Evolutionary conservation across 1,140 invertebrate genomes (phyloP).

Genomic region (Drosophila chauvacae): DNA sequence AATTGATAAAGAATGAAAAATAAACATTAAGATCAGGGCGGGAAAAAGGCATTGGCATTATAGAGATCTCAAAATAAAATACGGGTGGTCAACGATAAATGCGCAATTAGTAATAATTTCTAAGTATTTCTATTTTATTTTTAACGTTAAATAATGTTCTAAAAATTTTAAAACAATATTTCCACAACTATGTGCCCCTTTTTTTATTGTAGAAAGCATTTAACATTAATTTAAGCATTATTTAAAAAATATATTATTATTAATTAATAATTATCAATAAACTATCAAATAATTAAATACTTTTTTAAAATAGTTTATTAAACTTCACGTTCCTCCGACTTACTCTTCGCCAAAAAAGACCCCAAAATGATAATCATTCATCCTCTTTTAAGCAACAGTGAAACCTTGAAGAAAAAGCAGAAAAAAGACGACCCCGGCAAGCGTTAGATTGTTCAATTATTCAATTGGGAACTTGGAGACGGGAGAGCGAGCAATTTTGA

Average conservation of each 20-base stretch:
- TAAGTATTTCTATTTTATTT: neutral
- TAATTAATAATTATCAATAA: too few species aligned
- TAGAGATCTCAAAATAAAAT: too few species aligned
- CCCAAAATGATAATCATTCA: conserved; percentile 3
- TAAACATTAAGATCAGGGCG: neutral
- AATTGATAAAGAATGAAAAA: conserved; percentile 1
- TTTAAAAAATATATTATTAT: too few species aligned
- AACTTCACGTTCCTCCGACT: neutral
- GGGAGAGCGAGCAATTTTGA: conserved; percentile 41
- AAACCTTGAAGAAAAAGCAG: neutral
- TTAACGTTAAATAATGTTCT: neutral
- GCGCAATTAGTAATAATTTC: neutral
- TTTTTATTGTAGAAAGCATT: too few species aligned
- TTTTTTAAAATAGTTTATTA: too few species aligned
- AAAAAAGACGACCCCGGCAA: conserved; percentile 9
- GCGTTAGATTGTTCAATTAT: conserved; percentile 75
- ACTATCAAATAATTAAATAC: too few species aligned
- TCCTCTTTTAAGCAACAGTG: conserved; percentile 12
- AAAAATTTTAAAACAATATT: too few species aligned
- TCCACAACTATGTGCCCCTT: too few species aligned
- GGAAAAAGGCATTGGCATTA: neutral
- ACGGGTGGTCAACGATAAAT: too few species aligned
- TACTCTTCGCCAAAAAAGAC: neutral
- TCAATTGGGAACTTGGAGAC: conserved; percentile 59
- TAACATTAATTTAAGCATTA: too few species aligned